Percentiles rank a stretch among this genome's conserved stretches.
These are phyloP conservation scores for Forbesichthys papilliferus DNA, from an alignment of 2,113 vertebrate species.

Conservation along the genomic window DNA sequence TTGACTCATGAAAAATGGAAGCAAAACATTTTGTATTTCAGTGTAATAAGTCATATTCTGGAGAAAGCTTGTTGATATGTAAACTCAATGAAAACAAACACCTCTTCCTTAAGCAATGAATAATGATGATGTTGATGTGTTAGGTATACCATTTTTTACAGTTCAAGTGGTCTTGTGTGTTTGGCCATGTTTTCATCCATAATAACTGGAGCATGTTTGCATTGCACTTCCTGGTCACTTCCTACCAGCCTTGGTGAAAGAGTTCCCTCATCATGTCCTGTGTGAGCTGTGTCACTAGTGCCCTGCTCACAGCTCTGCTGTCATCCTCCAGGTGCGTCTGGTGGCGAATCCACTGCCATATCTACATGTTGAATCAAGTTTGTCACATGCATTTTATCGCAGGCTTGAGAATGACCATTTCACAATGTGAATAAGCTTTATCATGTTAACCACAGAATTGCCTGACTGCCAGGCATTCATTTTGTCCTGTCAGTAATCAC, in stretches of 20 bases:
- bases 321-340: slow-evolving; percentile 73
- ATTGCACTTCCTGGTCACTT: slow-evolving; percentile 49
- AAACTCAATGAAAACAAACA: too few species aligned
- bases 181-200: too few species aligned
- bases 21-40: too few species aligned
- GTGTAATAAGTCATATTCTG: too few species aligned
- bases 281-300: slow-evolving; percentile 59
- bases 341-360: slow-evolving; percentile 79
- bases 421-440: background rate
- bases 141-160: too few species aligned
- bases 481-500: too few species aligned
- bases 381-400: background rate
- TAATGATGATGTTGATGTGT: too few species aligned
- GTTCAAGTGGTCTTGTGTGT: too few species aligned
- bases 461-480: too few species aligned
- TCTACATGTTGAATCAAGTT: slow-evolving; percentile 42
- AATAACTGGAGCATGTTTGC: background rate
- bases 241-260: slow-evolving; percentile 18
- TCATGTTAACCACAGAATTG: background rate
- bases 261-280: slow-evolving; percentile 56
- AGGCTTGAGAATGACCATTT: background rate
- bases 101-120: too few species aligned
- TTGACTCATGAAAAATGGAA: too few species aligned
- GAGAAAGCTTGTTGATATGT: too few species aligned
- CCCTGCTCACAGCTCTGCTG: slow-evolving; percentile 61